Evolutionary conservation across 1,140 invertebrate species (phyloP), one percentile per base, ranked within the genome.

Genomic region (Chironomus striatipennis): DNA sequence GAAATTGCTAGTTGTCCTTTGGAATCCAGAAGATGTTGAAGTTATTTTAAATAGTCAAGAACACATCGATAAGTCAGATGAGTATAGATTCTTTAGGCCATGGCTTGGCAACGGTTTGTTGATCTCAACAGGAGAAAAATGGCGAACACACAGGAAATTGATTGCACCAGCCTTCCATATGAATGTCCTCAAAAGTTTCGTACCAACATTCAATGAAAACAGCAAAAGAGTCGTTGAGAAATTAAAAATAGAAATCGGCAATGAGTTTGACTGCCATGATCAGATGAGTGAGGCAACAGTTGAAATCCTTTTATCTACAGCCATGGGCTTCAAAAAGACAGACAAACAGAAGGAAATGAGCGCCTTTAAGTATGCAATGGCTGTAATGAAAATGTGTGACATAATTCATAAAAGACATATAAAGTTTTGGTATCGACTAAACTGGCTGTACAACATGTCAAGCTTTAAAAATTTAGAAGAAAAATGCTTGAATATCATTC

Each of bases 101-200:
- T 97, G 95, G 94, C 87, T 97, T 64, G 94, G 94, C 12, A 88
- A 94, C 77, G 95, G 94, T 74, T 83, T 97, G 4, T 85, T 96
- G 0, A 94, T 94, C 20, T 93, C 90, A 74, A 88, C 86, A 21
- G 91, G 93, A 24, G 87, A 90, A 67, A 94, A 95, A 84, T 97
- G 95, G 95, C 85, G 88, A 15, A 86, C 84, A 0, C 89, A 95
- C 77, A 85, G 95, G 15, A 97, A 96, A 83, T 87, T 97, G 79
- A 90, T 98, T 72, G 96, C 95, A 0, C 96, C 96, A 0, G 92
- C 95, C 0, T 98, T 98, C 83, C 95, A 98, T 80, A 89, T 95
- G 78, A 93, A 91, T 76, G 93, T 98, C 67, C 82, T 98, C 2
- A 93, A 97, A 79, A 91, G 93, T 21, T 98, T 98, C 79, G 83